Evolutionary conservation across 2,797 vertebrate species (phyloP), one percentile per base, ranked within the genome.

Genomic region (Hippopotamyrus pictus): DNA sequence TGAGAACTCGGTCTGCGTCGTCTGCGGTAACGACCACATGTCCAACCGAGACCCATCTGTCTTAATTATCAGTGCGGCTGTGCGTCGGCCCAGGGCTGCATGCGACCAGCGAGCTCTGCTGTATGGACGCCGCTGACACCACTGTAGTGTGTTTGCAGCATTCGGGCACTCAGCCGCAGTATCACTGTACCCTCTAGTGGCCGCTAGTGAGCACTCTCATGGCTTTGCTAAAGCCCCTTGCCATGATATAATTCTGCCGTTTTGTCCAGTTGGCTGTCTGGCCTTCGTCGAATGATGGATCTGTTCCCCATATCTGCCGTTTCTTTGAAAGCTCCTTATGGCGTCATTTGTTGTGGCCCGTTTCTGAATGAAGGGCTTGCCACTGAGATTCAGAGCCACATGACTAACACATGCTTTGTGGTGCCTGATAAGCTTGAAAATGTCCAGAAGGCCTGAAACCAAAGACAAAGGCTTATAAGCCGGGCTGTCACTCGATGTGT

Each of bases 381-480:
- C 41, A 0, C 76, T 8, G 76, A 19, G 17, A 48, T 44, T 82
- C 76, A 46, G 76, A 82, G 82, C 46, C n/a, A 14, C n/a, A 22
- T 51, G 48, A 85, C 46, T 48, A 51, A 12, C 48, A 50, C 12
- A 51, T 85, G 82, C 44, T 85, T 85, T 48, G 44, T 2, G 91
- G 90, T 90, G 91, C 89, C 89, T 91, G 91, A 41, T 8, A 91
- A 90, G 88, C 25, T 1, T 92, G 92, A 92, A 87, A 95, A 95
- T 94, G 94, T 12, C 5, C 88, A 59, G 86, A 51, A 51, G 22
- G n/a, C 82, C 44, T 50, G 46, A 85, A 50, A 85, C n/a, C 82
- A 51, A 85, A 85, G 76, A n/a, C n/a, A n/a, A n/a, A 2, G 17
- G 37, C 0, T 79, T 44, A 2, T 79, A 19, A 33, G 33, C 33